Conservation (phyloP, 2,797 vertebrate genomes). For the Botia kubotai region DNA sequence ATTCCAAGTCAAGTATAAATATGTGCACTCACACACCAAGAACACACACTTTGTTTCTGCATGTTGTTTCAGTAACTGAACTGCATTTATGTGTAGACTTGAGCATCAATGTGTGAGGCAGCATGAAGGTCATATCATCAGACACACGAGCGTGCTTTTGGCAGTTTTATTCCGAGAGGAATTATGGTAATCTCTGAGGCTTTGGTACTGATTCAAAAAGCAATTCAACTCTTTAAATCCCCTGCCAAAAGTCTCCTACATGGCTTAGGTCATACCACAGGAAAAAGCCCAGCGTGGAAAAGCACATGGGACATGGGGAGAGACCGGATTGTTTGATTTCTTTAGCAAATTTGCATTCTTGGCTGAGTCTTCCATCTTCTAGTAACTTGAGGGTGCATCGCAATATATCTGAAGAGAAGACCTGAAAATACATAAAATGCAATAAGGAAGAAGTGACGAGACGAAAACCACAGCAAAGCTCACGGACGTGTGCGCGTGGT, state of each 20-base stretch:
- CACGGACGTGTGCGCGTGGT: slow-evolving; percentile 27
- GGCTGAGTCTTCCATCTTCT: slow-evolving; percentile 13
- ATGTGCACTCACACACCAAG: background rate
- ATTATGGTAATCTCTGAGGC: slow-evolving; percentile 68
- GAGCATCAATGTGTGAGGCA: slow-evolving; percentile 40
- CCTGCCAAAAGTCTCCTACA: slow-evolving; percentile 64
- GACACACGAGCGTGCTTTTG: slow-evolving; percentile 63
- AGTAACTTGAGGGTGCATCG: slow-evolving; percentile 16
- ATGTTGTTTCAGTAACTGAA: slow-evolving; percentile 14
- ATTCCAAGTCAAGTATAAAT: background rate
- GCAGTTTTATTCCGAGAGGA: slow-evolving; percentile 65
- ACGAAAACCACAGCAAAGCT: slow-evolving; percentile 44
- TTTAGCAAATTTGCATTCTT: slow-evolving; percentile 55
- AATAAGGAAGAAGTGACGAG: slow-evolving; percentile 48
- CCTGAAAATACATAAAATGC: slow-evolving; percentile 39
- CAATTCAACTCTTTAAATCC: slow-evolving; percentile 72
- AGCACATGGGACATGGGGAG: slow-evolving; percentile 68
- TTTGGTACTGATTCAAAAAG: slow-evolving; percentile 72
- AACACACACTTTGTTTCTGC: slow-evolving; percentile 12
- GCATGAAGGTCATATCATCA: slow-evolving; percentile 63
- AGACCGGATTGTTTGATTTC: slow-evolving; percentile 57
- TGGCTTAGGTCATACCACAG: slow-evolving; percentile 73
- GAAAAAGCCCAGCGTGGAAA: slow-evolving; percentile 63
- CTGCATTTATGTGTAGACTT: slow-evolving; percentile 30
- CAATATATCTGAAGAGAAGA: slow-evolving; percentile 34